Percentiles rank a stretch among this genome's conserved stretches.
Conservation (phyloP, 2,797 vertebrate genomes). For the Coregonus sp. region DNA sequence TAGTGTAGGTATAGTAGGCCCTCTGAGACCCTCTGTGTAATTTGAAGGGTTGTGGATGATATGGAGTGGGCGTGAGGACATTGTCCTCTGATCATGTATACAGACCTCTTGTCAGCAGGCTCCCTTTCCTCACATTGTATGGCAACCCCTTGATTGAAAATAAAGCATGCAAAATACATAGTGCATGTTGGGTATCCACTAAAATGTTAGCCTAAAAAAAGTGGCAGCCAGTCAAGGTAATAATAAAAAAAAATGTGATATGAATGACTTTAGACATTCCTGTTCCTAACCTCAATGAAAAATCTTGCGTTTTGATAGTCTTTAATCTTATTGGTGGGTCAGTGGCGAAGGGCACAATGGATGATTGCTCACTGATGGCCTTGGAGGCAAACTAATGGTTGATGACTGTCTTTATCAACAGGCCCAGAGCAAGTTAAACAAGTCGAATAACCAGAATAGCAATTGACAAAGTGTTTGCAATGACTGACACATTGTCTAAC, state of each 20-base stretch:
- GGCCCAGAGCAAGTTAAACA: conserved; percentile 51
- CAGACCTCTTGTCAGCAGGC: not conserved
- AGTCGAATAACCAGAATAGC: conserved; percentile 57
- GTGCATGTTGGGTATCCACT: not conserved
- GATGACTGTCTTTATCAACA: conserved; percentile 64
- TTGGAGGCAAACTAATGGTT: conserved; percentile 66
- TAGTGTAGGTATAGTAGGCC: not conserved
- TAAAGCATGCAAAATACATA: not conserved
- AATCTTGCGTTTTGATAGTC: not conserved
- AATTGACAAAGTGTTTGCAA: conserved; percentile 66
- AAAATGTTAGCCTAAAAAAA: not conserved
- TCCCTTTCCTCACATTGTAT: not conserved
- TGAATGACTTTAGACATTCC: not conserved
- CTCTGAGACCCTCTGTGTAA: not conserved
- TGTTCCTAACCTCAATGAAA: not conserved
- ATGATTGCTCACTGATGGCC: conserved; percentile 64
- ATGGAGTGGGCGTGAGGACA: not conserved
- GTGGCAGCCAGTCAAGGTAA: not conserved
- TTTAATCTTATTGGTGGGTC: conserved; percentile 45
- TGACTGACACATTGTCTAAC: conserved; percentile 62
- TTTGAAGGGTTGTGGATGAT: not conserved
- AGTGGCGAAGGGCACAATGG: conserved; percentile 56
- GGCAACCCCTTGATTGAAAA: not conserved
- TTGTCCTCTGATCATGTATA: not conserved
- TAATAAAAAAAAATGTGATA: not conserved